A percentile compares a stretch with the other conserved stretches of the same genome.
Conservation (phyloP, 2,113 vertebrate species). For the Stigmatopora argus region DNA sequence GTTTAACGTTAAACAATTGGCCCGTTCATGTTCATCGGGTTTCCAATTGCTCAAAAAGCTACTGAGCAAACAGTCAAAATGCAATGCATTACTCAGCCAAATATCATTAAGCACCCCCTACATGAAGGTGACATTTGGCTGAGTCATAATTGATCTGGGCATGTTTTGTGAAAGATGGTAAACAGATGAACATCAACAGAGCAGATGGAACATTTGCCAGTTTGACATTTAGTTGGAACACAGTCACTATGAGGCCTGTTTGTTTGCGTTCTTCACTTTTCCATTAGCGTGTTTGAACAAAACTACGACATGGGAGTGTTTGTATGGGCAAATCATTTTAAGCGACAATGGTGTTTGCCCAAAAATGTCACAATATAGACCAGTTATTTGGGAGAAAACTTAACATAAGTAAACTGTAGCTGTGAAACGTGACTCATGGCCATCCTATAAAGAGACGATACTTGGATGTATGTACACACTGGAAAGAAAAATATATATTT, state of each 20-base stretch:
- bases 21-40: slow-evolving; percentile 13
- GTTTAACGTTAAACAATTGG: slow-evolving; percentile 21
- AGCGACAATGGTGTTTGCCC: background rate
- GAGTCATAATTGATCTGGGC: slow-evolving; percentile 39
- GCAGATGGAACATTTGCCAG: slow-evolving; percentile 42
- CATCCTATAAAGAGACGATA: no score
- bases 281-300: slow-evolving; percentile 9
- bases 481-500: no score
- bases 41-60: slow-evolving; percentile 17
- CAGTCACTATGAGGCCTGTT: slow-evolving; percentile 42
- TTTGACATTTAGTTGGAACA: slow-evolving; percentile 57
- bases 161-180: slow-evolving; percentile 40
- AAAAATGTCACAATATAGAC: background rate
- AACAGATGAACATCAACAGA: slow-evolving; percentile 52
- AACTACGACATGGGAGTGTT: background rate
- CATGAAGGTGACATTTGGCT: slow-evolving; percentile 51
- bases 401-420: no score
- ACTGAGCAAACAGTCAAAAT: slow-evolving; percentile 17
- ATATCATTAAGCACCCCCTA: slow-evolving; percentile 28
- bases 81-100: slow-evolving; percentile 14
- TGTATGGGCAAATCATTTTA: slow-evolving; percentile 1
- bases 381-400: no score
- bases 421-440: no score
- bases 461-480: no score
- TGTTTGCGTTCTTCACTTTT: slow-evolving; percentile 37